Evolutionary conservation across 2,888 invertebrate species (phyloP), one percentile per base, ranked within the genome.

Genomic region (Diplolepis rosae): DNA sequence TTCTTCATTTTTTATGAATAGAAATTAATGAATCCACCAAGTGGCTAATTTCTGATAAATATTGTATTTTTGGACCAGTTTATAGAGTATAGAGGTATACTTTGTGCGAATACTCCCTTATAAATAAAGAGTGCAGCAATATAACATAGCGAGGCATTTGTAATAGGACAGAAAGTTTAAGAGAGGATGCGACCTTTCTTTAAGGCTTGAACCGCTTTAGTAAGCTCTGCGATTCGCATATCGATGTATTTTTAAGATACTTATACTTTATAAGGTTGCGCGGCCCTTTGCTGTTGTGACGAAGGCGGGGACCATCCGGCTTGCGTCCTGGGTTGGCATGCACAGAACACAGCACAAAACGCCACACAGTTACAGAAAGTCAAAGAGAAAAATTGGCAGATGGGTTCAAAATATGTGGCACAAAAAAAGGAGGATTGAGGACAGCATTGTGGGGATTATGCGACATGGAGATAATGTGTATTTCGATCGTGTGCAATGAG

Each of bases 251-350:
- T 61, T 61, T 61, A 39, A 39, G 39, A 86, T 88, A 88, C 88
- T 88, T 87, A 88, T 88, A 85, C 88, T 89, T 54, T 85, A 88
- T 80, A 89, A 87, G 85, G 88, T 88, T 84, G 88, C 88, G 87
- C 87, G 88, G 85, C 87, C 86, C 83, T 87, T 87, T 80, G 85
- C 77, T 85, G 88, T 84, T 86, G 87, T 82, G 85, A 82, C 80
- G 88, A 85, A 87, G 88, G 87, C 87, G 88, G 88, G 88, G 88
- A 88, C 88, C 87, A 85, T 88, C 88, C 87, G 83, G 87, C 84
- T 83, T 85, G 84, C 87, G 84, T 88, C 88, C 88, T 89, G 88
- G 85, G 87, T 84, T 87, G 82, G 88, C 88, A 88, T 88, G 88
- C 88, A 88, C 88, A 88, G 85, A 88, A 88, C 85, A 88, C 88